phyloP scores from a whole-genome alignment of 2,888 invertebrate genomes.

The Dorcus parallelipipedus region DNA sequence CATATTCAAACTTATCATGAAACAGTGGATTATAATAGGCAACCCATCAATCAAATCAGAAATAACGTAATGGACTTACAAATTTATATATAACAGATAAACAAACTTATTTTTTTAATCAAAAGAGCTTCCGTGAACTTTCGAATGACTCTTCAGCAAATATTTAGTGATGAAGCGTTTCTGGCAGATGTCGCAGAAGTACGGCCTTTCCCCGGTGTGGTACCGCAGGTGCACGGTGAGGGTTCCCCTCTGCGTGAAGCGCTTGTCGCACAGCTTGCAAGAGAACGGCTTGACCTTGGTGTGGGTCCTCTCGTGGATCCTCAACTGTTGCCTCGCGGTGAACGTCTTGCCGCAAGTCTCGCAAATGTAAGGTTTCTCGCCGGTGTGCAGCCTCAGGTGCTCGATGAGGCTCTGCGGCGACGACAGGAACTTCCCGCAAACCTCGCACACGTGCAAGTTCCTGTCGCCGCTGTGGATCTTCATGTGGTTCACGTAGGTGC shows the following conservation, averaged over 20 bases:
- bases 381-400: conserved; percentile 17
- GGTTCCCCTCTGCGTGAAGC: conserved; percentile 31
- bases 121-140: conserved; percentile 5
- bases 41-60: no score
- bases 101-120: background rate
- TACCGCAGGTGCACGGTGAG: conserved; percentile 14
- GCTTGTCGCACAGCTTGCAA: conserved; percentile 19
- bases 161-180: conserved; percentile 32
- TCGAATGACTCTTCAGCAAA: conserved; percentile 8
- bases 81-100: no score
- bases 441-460: conserved; percentile 35
- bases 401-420: conserved; percentile 18
- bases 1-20: no score
- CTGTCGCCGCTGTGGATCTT: conserved; percentile 15
- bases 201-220: conserved; percentile 6
- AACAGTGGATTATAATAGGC: no score
- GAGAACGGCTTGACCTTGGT: conserved; percentile 4
- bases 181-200: conserved; percentile 40
- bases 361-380: conserved; percentile 45
- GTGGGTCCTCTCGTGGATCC: conserved; percentile 19
- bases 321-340: conserved; percentile 22
- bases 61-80: no score
- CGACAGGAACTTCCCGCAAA: conserved; percentile 43
- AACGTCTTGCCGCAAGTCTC: conserved; percentile 26
- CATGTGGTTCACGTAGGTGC: conserved; percentile 16